Evolutionary conservation across 2,888 invertebrate species (phyloP).

Genomic region (Cephonodes hylas): DNA sequence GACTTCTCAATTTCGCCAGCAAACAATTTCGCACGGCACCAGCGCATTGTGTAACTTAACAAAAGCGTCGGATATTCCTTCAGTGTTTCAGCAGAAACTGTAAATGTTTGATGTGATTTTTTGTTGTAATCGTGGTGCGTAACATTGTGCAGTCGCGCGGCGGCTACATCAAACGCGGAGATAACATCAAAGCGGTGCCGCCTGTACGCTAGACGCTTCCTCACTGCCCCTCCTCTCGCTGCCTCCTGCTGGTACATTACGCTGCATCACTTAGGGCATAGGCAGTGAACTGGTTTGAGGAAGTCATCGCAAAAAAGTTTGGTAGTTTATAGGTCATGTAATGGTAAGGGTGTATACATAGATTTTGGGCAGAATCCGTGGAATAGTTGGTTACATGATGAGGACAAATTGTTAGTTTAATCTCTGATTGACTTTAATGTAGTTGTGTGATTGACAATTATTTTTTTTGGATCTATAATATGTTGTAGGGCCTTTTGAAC

Average conservation of each 20-base stretch:
- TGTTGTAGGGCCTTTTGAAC: no score
- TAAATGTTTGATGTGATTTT: slow-evolving; percentile 56
- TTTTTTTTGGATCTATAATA: no score
- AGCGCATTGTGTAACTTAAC: background rate
- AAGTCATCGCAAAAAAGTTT: no score
- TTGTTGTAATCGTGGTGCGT: slow-evolving; percentile 35
- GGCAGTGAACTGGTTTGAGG: background rate
- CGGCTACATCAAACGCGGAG: slow-evolving; percentile 13
- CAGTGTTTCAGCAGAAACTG: slow-evolving; percentile 39
- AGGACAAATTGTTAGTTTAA: no score
- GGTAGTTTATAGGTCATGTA: no score
- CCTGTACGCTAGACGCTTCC: background rate
- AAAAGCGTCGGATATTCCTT: slow-evolving; percentile 8
- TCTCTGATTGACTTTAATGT: no score
- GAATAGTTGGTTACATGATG: no score
- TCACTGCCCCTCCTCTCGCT: background rate
- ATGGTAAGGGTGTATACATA: no score
- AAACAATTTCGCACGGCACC: background rate
- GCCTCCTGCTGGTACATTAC: slow-evolving; percentile 4
- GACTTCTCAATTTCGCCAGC: background rate
- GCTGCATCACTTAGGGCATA: background rate
- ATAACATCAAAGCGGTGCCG: slow-evolving; percentile 13
- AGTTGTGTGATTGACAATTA: no score
- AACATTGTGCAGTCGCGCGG: slow-evolving; percentile 8
- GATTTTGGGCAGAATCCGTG: no score